A percentile compares a stretch with the other conserved stretches of the same genome.
These are phyloP conservation scores for Epinotia demarniana DNA, from an alignment of 2,888 invertebrate species.

Conservation along the genomic window DNA sequence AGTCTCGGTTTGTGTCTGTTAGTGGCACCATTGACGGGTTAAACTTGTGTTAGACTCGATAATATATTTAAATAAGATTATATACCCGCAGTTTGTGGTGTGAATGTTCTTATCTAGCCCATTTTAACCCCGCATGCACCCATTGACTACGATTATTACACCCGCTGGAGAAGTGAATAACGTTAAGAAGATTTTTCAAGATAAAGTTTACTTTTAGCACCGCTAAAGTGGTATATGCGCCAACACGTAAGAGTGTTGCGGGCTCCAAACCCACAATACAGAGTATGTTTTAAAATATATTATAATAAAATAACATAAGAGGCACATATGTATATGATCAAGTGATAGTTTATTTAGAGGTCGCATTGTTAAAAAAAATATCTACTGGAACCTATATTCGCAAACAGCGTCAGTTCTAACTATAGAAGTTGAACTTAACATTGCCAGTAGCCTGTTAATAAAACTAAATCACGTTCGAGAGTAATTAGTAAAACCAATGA, in stretches of 20 bases:
- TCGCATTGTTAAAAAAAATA: not conserved
- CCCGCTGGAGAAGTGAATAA: slow-evolving; percentile 17
- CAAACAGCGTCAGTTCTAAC: slow-evolving; percentile 2
- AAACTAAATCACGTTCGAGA: slow-evolving; percentile 13
- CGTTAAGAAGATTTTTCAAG: slow-evolving; percentile 11
- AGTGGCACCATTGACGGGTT: not conserved
- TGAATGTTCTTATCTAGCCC: slow-evolving; percentile 24
- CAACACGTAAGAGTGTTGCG: not conserved
- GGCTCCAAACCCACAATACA: not conserved
- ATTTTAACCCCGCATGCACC: slow-evolving; percentile 33
- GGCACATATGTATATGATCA: not conserved
- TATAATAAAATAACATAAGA: not conserved
- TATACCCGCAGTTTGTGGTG: slow-evolving; percentile 21
- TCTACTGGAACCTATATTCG: not conserved
- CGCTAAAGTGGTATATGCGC: not conserved
- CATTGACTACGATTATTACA: slow-evolving; percentile 36
- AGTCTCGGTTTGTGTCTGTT: not conserved
- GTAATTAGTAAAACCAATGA: slow-evolving; percentile 22
- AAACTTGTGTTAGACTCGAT: slow-evolving; percentile 17
- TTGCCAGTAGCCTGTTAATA: slow-evolving; percentile 9
- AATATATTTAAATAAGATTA: slow-evolving; percentile 39
- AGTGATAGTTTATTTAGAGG: not conserved
- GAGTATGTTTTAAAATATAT: too few species aligned
- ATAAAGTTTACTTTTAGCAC: slow-evolving; percentile 5
- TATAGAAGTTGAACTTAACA: slow-evolving; percentile 6